Evolutionary conservation across 2,113 vertebrate species (phyloP).

Genomic region (Neofelis nebulosa): DNA sequence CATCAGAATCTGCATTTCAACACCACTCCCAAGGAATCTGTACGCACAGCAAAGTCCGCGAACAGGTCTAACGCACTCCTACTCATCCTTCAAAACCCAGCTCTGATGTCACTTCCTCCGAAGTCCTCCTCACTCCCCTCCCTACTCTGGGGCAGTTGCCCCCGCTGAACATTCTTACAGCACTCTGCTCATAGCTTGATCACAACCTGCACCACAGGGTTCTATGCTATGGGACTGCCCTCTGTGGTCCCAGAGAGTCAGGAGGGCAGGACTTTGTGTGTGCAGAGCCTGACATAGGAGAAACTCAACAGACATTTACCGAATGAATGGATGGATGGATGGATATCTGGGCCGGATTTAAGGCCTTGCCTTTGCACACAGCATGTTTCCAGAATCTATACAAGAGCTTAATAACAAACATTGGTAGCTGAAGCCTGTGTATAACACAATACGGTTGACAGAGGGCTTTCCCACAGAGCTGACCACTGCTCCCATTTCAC

Average conservation of each 20-base stretch:
- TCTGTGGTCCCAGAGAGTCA: not conserved
- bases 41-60: not conserved
- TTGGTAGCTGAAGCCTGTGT: not conserved
- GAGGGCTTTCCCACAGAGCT: fast-evolving
- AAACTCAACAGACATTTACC: not conserved
- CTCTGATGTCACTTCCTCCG: not conserved
- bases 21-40: fast-evolving
- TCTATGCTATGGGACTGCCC: not conserved
- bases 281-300: not conserved
- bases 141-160: fast-evolving
- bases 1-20: not conserved
- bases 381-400: not conserved
- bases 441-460: fast-evolving
- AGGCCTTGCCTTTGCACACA: not conserved
- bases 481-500: not conserved
- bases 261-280: fast-evolving
- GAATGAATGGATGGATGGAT: not conserved
- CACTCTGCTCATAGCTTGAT: not conserved
- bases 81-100: not conserved
- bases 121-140: not conserved
- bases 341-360: not conserved
- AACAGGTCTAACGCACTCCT: not conserved
- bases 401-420: not conserved
- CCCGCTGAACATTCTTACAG: not conserved
- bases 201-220: not conserved